These are phyloP conservation scores for Noctua pronuba DNA, from an alignment of 2,888 invertebrate species.

Conservation along the genomic window DNA sequence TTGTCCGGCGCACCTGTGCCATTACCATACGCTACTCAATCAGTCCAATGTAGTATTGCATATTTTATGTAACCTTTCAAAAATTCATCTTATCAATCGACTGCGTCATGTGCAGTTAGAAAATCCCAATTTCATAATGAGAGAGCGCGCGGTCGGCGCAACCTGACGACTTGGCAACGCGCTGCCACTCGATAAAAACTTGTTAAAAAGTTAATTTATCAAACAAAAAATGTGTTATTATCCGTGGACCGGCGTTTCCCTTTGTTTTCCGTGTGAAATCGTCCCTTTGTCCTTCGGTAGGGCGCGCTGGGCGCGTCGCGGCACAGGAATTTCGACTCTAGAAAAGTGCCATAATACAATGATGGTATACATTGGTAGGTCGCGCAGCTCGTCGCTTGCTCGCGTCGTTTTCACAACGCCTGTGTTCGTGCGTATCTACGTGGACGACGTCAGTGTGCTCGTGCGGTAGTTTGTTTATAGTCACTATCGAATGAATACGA, in stretches of 20 bases:
- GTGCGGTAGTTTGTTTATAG: conserved; percentile 91
- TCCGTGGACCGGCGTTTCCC: conserved; percentile 84
- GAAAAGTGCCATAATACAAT: conserved; percentile 87
- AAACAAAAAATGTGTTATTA: conserved; percentile 79
- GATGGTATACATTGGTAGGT: conserved; percentile 85
- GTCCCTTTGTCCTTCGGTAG: conserved; percentile 88
- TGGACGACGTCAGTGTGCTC: conserved; percentile 84
- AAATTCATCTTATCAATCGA: conserved; percentile 74
- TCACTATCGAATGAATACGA: conserved; percentile 81
- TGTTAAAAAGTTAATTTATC: conserved; percentile 77
- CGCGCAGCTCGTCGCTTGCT: conserved; percentile 82
- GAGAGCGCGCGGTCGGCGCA: conserved; percentile 80
- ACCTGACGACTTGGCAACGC: conserved; percentile 85
- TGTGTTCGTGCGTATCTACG: conserved; percentile 85
- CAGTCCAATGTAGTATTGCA: conserved; percentile 57
- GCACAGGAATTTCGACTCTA: conserved; percentile 89
- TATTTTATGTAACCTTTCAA: conserved; percentile 69
- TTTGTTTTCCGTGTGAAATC: conserved; percentile 88
- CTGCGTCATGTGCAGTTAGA: conserved; percentile 75
- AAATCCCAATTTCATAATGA: conserved; percentile 83
- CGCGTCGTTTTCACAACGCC: conserved; percentile 85
- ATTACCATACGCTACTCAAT: conserved; percentile 74
- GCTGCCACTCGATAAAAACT: conserved; percentile 76
- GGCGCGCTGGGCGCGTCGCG: conserved; percentile 86
- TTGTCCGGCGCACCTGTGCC: conserved; percentile 72